phyloP scores from a whole-genome alignment of 2,113 vertebrate species.

The Eptesicus fuscus region DNA sequence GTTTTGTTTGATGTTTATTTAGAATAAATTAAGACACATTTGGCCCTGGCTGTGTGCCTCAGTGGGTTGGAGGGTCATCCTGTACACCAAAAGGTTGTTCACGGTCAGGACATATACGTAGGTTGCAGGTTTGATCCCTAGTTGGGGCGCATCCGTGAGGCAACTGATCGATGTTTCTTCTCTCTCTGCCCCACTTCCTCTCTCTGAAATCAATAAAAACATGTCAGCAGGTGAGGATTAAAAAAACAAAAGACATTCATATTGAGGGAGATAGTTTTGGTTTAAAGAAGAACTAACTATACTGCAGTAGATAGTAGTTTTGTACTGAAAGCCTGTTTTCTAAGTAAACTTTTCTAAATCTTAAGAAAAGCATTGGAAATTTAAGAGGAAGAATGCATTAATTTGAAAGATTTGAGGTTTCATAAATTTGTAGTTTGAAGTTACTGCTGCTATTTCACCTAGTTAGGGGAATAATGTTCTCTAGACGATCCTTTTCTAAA shows the following conservation, averaged over 20 bases:
- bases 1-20: background rate
- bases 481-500: constrained; percentile 3
- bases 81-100: background rate
- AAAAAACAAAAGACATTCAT: background rate
- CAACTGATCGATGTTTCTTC: background rate
- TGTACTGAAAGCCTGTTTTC: background rate
- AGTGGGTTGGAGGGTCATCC: background rate
- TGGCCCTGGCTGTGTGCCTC: background rate
- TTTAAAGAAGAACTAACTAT: background rate
- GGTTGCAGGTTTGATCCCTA: background rate
- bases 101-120: background rate
- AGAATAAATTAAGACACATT: background rate
- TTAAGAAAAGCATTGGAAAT: background rate
- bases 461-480: background rate
- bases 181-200: background rate
- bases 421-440: constrained; percentile 4
- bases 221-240: background rate
- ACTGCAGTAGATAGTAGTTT: background rate
- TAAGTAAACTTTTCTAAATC: constrained; percentile 9
- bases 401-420: constrained; percentile 31
- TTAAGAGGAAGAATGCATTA: background rate
- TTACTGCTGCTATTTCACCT: background rate
- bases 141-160: background rate
- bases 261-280: background rate
- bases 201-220: background rate